Evolutionary conservation across 1,140 invertebrate species (phyloP), one percentile per base, ranked within the genome.

Genomic region (Drosophila teissieri): DNA sequence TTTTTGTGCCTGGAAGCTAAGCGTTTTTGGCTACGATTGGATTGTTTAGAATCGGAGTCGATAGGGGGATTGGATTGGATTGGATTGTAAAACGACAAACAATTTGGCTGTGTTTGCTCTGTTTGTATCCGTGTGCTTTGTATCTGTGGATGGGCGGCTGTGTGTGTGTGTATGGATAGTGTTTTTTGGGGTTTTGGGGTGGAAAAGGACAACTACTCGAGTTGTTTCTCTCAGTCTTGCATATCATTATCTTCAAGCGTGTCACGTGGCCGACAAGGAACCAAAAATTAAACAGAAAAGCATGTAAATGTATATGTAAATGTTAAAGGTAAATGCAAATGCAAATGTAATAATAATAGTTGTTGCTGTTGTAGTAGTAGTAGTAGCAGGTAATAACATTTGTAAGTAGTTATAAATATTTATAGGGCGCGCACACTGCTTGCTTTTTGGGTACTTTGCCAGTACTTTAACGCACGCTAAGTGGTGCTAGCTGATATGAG

Each of bases 381-480:
- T 63, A 62, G 55, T 61, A 73, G 72, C 72, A 56, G 68, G 72
- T 74, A 74, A 74, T 75, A 75, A 75, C 73, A 75, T 75, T 75
- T 75, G 73, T 75, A 75, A 76, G 73, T 76, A 75, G 73, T 75
- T 76, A 72, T 80, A 82, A 81, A 73, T 77, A 77, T 77, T 81
- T 77, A 80, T 63, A 61, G 76, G 37, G 37, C 37, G 60, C 54
- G 58, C 75, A 55, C 39, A 54, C 58, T 61, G 60, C 44, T 72
- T 80, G 58, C 70, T 67, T 65, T 77, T 64, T 53, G 73, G 68
- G 79, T 82, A 81, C 79, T 81, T 81, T 81, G 74, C 56, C 73
- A 81, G 78, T 78, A 80, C 82, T 84, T 84, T 81, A 53, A 48
- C 58, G 63, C 77, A 72, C 80, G 34, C 56, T 51, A 39, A 67